Base-by-base conservation (phyloP, 1,140 invertebrate species). In the Platyscapa corneri region DNA sequence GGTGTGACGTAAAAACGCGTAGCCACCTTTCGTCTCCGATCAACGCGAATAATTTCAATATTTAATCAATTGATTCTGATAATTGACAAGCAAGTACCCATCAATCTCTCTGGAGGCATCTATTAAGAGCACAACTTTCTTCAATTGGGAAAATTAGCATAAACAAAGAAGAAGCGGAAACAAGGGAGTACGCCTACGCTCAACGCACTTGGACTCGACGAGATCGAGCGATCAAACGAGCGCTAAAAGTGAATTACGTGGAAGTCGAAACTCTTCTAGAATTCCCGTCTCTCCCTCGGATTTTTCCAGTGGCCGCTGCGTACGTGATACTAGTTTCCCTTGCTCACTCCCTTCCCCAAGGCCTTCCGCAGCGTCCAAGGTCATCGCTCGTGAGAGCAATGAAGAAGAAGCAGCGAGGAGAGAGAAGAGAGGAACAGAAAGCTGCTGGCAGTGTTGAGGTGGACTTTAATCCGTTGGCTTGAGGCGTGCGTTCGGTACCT, bases 321-420 rank as follows among this genome's bases (percentile, higher is more conserved):
- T 53, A 53, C 18, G 18, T 16, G 8, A 53, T 53, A 18, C 56
- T 20, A 27, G 56, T 75, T 10, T 14, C 72, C 16, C 30, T 23
- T 46, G 20, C 37, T 46, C 37, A 7, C 0, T 49, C 75, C 75
- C 75, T 77, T 53, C 46, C 20, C 42, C 42, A 53, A 77, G 42
- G n/a, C 46, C 75, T 56, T 49, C 30, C 72, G 37, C 20, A 75
- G 37, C 30, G 30, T 77, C 75, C 75, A 77, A 77, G 75, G 75
- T 77, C 75, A 77, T 14, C n/a, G 30, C 30, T 20, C 10, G 75
- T 6, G 30, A 53, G 42, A 77, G 27, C 34, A 46, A 39, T 46
- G 23, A n/a, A 23, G n/a, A n/a, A 77, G 75, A 49, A 27, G 20
- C 46, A 49, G 30, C 32, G 30, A 30, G n/a, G n/a, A 30, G 42